Conservation (phyloP, 2,113 vertebrate genomes). For the Paracanthobrama guichenoti region DNA sequence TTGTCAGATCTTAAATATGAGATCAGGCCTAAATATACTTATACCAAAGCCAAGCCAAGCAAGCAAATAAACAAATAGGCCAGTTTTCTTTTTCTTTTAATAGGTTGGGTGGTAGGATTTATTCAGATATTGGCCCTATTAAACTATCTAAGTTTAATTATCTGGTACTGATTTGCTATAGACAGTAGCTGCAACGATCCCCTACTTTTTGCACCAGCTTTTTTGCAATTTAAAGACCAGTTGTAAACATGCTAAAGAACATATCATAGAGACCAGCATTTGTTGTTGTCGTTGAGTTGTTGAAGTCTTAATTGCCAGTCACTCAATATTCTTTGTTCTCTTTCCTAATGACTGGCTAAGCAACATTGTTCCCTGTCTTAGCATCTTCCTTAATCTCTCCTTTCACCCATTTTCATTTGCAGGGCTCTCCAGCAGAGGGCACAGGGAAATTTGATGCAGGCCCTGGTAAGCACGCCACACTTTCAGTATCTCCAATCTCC, state of each 20-base stretch:
- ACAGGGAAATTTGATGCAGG: constrained; percentile 56
- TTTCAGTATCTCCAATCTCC: not conserved
- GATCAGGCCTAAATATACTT: not conserved
- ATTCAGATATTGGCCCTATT: no score
- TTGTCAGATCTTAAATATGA: not conserved
- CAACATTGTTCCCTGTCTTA: not conserved
- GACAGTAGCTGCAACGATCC: not conserved
- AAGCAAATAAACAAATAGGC: not conserved
- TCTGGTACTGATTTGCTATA: no score
- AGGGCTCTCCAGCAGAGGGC: constrained; percentile 79
- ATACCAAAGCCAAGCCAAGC: not conserved
- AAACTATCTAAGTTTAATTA: no score
- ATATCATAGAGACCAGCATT: not conserved
- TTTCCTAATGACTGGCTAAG: not conserved
- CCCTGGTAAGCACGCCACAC: constrained; percentile 68
- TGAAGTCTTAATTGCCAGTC: not conserved
- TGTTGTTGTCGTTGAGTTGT: not conserved
- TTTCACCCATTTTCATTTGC: constrained; percentile 47
- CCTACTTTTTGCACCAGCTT: not conserved
- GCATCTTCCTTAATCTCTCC: constrained; percentile 10
- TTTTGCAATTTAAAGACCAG: not conserved
- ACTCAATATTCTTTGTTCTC: not conserved
- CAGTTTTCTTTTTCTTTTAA: not conserved
- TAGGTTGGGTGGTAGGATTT: no score
- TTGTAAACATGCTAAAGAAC: not conserved